Evolutionary conservation across 2,888 invertebrate species (phyloP).

Genomic region (Caenorhabditis sp.): DNA sequence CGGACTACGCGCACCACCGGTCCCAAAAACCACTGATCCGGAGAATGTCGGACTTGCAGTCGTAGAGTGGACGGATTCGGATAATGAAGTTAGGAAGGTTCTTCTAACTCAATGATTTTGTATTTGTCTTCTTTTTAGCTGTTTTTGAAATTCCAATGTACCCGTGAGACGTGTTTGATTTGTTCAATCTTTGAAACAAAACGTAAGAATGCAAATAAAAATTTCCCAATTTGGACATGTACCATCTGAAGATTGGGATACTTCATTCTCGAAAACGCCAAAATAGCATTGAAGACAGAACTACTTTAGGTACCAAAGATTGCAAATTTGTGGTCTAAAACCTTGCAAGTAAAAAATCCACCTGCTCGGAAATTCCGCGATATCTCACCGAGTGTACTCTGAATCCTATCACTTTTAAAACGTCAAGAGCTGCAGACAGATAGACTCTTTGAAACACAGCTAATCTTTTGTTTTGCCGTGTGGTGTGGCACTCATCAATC

Average conservation of each 20-base stretch:
- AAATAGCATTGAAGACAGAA: no score
- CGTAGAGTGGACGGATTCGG: conserved; percentile 60
- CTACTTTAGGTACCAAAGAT: no score
- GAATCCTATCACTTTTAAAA: background rate
- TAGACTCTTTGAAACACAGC: conserved; percentile 34
- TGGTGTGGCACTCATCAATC: conserved; percentile 60
- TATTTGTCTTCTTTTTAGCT: background rate
- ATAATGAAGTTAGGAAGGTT: conserved; percentile 57
- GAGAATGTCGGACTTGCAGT: conserved; percentile 58
- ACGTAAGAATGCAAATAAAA: no score
- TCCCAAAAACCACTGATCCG: conserved; percentile 51
- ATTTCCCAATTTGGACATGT: no score
- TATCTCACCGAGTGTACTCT: background rate
- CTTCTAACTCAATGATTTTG: conserved; percentile 43
- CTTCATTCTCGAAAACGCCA: no score
- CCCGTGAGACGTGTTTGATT: background rate
- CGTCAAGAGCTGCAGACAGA: background rate
- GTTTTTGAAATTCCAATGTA: background rate
- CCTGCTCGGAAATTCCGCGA: no score
- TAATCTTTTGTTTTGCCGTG: conserved; percentile 51
- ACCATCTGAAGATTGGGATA: no score
- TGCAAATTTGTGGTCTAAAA: no score
- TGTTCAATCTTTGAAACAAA: background rate
- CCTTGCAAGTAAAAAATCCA: no score
- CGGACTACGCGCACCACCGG: conserved; percentile 61